These are phyloP conservation scores for Nymphalis urticae DNA, from an alignment of 2,888 invertebrate species.

Conservation along the genomic window DNA sequence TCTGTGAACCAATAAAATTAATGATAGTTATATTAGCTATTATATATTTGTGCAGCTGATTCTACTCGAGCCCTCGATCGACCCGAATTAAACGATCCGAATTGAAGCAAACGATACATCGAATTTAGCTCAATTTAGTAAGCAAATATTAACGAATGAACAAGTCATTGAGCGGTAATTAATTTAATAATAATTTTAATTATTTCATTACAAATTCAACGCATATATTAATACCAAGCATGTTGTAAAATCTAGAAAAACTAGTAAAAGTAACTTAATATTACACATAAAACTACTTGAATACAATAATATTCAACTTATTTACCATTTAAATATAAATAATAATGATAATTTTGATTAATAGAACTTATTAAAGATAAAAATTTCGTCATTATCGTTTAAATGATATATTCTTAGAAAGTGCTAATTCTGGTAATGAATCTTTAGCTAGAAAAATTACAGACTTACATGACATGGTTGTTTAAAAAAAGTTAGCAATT, in stretches of 20 bases:
- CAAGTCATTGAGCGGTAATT: constrained; percentile 27
- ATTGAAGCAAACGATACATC: constrained; percentile 12
- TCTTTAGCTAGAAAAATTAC: constrained; percentile 6
- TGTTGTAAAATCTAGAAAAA: background rate
- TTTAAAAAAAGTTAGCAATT: constrained; percentile 6
- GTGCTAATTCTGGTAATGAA: constrained; percentile 4
- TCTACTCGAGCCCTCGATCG: background rate
- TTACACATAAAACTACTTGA: too few species aligned
- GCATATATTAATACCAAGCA: background rate
- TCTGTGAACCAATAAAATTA: too few species aligned
- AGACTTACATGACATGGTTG: background rate
- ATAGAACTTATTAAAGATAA: too few species aligned
- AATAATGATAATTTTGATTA: too few species aligned
- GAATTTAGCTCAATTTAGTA: constrained; percentile 31
- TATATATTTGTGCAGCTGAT: background rate
- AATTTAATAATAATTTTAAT: constrained; percentile 9
- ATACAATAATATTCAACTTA: too few species aligned
- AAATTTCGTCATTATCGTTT: too few species aligned
- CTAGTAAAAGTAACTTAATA: background rate
- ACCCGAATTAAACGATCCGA: constrained; percentile 17
- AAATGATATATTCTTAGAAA: background rate
- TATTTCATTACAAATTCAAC: constrained; percentile 4
- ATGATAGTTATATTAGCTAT: too few species aligned
- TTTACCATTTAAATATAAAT: too few species aligned
- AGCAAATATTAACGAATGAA: constrained; percentile 34